Evolutionary conservation across 2,113 vertebrate genomes (phyloP), one percentile per base, ranked within the genome.

Genomic region (Leuciscus idus): DNA sequence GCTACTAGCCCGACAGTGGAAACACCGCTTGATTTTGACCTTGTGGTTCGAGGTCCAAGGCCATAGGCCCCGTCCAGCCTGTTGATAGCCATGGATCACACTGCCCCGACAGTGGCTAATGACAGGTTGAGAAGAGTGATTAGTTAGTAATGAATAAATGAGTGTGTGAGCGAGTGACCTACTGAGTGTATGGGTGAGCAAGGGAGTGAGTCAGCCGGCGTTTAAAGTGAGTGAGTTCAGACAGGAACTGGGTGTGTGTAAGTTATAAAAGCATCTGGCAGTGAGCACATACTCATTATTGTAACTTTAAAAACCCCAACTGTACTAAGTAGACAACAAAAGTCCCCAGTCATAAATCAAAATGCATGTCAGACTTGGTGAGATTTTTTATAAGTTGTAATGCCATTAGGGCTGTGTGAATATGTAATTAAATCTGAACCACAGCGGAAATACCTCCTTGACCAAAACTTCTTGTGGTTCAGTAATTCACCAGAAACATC

Each of bases 231-330:
- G 62, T 57, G 92, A 91, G 88, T 83, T 92, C 93, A 94, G 95
- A 90, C 87, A 94, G 90, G 88, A 87, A 87, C 66, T 90, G 88
- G 91, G 92, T 70, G 92, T 94, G 87, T 64, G 33, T 0, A 89
- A 84, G 92, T 93, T 98, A 96, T 96, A 96, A 97, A 96, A 96
- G 95, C 90, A 90, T 23, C 90, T 94, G 93, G 93, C 91, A 92
- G 88, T 46, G 83, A 90, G 88, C 90, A 92, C 86, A 26, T 0
- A 90, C 75, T 94, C 73, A 95, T 96, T 94, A 95, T 72, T 87
- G 88, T 66, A 89, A 91, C 66, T 79, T 61, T 48, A 70, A 85
- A 84, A 86, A 62, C 1, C 2, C 6, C 7, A 28, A 84, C 50
- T 84, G n/a, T 87, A 33, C 30, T 10, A 70, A 70, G 21, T 28